Evolutionary conservation across 2,888 invertebrate genomes (phyloP), one percentile per base, ranked within the genome.

Genomic region (Caenorhabditis sulstoni): DNA sequence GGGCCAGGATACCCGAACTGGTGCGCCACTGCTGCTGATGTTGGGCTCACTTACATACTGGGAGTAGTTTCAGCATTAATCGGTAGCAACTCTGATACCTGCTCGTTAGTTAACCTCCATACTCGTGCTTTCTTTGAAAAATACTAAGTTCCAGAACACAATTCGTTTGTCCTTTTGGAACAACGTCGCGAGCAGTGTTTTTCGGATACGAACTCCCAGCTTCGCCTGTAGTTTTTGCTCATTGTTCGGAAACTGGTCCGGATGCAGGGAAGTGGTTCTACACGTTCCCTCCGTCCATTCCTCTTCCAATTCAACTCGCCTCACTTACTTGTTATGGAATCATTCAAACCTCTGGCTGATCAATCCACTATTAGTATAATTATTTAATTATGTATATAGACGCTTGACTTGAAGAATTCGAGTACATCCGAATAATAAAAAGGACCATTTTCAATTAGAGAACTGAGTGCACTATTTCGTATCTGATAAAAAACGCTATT

Each of bases 181-280:
- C 57, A 7, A 41, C 57, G 11, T 39, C 41, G 2, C 8, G 9
- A 4, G 20, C 20, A 7, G 22, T 41, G 1, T 22, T 39, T 3
- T 57, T 53, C 9, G 53, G 53, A 5, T 35, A 1, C 18, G 14
- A n/a, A 7, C n/a, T 41, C 22, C 41, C 41, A 1, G 57, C 41
- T 8, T 41, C 57, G 7, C 5, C n/a, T 9, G 0, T 53, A 7
- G 57, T 57, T 7, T 37, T 57, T 41, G 70, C 70, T 0, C 53
- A 53, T 35, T 70, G 70, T 37, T 22, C 53, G 44, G 52, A 70
- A 47, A 20, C 52, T 0, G 70, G 70, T 12, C 7, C 70, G 0
- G 7, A 45, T 2, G 62, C 71, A 3, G 71, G 62, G n/a, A 62
- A 11, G 8, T 71, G 71, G 71, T 71, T 57, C 16, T 64, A 62